Evolutionary conservation across 2,888 invertebrate genomes (phyloP).

Genomic region (Oasisia sp.): DNA sequence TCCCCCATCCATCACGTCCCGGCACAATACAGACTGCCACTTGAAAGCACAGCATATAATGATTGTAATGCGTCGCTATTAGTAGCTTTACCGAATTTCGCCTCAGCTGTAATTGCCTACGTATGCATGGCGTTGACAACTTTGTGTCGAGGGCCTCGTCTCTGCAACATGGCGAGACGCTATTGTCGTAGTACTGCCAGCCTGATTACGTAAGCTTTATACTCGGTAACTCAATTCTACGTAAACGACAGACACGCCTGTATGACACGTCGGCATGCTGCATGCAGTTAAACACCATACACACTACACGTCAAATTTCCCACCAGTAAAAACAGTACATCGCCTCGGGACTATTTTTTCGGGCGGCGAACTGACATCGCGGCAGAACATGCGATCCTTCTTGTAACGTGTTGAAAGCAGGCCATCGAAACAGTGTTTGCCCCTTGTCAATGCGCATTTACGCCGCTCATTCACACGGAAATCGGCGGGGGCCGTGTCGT

Average conservation of each 20-base stretch:
- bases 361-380: not conserved
- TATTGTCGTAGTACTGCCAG: not conserved
- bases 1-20: not conserved
- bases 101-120: not conserved
- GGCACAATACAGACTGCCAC: constrained; percentile 4
- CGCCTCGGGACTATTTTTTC: not conserved
- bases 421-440: not conserved
- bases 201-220: not conserved
- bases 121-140: not conserved
- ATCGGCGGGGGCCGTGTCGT: not conserved
- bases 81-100: not conserved
- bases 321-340: not conserved
- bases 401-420: not conserved
- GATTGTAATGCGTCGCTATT: not conserved
- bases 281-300: not conserved
- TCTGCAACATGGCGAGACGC: not conserved
- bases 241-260: not conserved
- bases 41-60: not conserved
- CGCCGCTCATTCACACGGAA: not conserved
- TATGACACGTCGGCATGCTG: not conserved
- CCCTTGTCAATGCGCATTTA: not conserved
- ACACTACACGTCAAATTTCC: not conserved
- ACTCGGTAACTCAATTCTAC: not conserved
- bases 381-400: not conserved
- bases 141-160: not conserved